A percentile compares a stretch with the other conserved stretches of the same genome.
phyloP scores from a whole-genome alignment of 1,140 invertebrate species.

The Drosophila triauraria region DNA sequence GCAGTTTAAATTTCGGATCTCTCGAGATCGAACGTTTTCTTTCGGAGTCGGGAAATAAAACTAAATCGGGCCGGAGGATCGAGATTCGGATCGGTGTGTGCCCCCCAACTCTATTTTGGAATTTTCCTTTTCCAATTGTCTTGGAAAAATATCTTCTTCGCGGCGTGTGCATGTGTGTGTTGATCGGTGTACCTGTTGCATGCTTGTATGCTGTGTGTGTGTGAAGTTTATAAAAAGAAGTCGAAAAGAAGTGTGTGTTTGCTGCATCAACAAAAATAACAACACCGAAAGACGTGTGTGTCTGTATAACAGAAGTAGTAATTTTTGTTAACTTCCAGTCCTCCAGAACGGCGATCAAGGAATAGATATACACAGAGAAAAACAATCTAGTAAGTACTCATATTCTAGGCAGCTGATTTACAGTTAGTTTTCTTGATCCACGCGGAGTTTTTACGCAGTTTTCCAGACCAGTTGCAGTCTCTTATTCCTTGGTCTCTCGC shows the following conservation, averaged over 20 bases:
- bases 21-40: conserved; percentile 52
- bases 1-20: conserved; percentile 37
- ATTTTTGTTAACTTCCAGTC: conserved; percentile 41
- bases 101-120: conserved; percentile 47
- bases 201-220: conserved; percentile 28
- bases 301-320: conserved; percentile 75
- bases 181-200: conserved; percentile 15
- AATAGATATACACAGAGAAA: conserved; percentile 9
- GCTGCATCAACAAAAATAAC: conserved; percentile 58
- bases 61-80: conserved; percentile 31
- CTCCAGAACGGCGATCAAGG: conserved; percentile 6
- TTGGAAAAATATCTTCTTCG: conserved; percentile 71
- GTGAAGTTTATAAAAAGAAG: conserved; percentile 81
- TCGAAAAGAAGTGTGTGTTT: conserved; percentile 62
- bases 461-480: conserved; percentile 33
- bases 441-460: conserved; percentile 43
- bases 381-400: conserved; percentile 43
- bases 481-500: not conserved
- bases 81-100: conserved; percentile 16
- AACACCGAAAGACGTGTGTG: conserved; percentile 43
- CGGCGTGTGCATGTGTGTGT: conserved; percentile 16
- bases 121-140: conserved; percentile 61
- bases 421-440: conserved; percentile 23
- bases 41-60: not conserved
- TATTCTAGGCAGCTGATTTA: conserved; percentile 12